Evolutionary conservation across 2,113 vertebrate species (phyloP), one percentile per base, ranked within the genome.

Genomic region (Eublepharis macularius): DNA sequence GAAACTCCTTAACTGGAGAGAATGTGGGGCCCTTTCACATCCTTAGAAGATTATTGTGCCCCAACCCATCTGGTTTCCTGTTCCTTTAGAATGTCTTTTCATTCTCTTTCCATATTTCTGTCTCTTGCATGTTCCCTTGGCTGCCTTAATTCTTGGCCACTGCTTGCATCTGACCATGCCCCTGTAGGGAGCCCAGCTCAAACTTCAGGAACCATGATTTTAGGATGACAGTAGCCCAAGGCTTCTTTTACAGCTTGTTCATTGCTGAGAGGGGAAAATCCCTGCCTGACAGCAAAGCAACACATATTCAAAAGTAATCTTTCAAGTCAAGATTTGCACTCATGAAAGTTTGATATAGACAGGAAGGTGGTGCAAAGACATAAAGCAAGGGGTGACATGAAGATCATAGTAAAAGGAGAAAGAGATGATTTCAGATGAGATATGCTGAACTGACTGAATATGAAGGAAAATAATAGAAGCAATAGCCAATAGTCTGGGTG

Each of bases 221-320:
- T 82, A 36, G n/a, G 68, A 72, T 73, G 49, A 41, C 80, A 82
- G 68, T 65, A 76, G 29, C 54, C 86, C 45, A 80, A 81, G 89
- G 29, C 32, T 87, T 26, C 19, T 87, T 72, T 66, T 78, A 32
- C 76, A 49, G 41, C 9, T 74, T 14, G 45, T 84, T 39, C n/a
- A 6, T 12, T 73, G 78, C 73, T 87, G 80, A 80, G 32, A 63
- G 26, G 80, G 85, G 88, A 77, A 29, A 8, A 82, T 77, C 41
- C 75, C 80, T 80, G 10, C 41, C 80, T 74, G 83, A 1, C 32
- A 84, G 2, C 73, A 12, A 1, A 69, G 32, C 86, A 88, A 17
- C 16, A 51, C 54, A 83, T 86, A 24, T 0, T 63, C 65, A 70
- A 43, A 77, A 84, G 75, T 41, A 3, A 45, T 51, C 76, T 69